Percentiles rank a stretch among this genome's conserved stretches.
Conservation (phyloP, 2,797 vertebrate species). For the Hydrophis major region DNA sequence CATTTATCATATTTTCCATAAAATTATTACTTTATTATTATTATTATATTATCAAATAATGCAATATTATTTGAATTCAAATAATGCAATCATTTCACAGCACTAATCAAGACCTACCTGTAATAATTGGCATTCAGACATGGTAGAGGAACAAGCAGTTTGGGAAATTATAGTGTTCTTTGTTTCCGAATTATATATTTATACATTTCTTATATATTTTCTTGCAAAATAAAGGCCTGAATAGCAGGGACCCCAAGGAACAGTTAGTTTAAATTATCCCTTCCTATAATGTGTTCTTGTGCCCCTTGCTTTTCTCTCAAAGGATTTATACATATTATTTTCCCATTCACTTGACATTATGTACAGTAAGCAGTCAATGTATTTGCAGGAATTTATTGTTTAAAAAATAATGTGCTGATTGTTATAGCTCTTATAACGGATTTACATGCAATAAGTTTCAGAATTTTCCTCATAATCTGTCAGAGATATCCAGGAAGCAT, state of each 20-base stretch:
- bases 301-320: not conserved
- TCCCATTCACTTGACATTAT: not conserved
- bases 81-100: not conserved
- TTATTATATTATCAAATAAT: not conserved
- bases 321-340: not conserved
- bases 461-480: slow-evolving; percentile 42
- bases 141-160: not conserved
- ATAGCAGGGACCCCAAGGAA: not conserved
- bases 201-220: slow-evolving; percentile 20
- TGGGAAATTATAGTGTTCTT: slow-evolving; percentile 11
- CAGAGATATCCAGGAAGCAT: slow-evolving; percentile 46
- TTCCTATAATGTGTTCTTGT: not conserved
- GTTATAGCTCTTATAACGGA: slow-evolving; percentile 30
- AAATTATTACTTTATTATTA: not conserved
- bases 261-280: not conserved
- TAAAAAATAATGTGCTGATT: slow-evolving; percentile 4
- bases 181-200: slow-evolving; percentile 9
- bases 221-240: slow-evolving; percentile 27
- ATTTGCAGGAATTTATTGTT: slow-evolving; percentile 26
- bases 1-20: not conserved
- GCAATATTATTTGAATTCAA: not conserved
- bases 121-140: not conserved
- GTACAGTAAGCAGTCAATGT: not conserved
- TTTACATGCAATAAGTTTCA: slow-evolving; percentile 43
- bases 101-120: not conserved